These are phyloP conservation scores for Apolygus lucorum DNA, from an alignment of 1,140 invertebrate species.

Conservation along the genomic window DNA sequence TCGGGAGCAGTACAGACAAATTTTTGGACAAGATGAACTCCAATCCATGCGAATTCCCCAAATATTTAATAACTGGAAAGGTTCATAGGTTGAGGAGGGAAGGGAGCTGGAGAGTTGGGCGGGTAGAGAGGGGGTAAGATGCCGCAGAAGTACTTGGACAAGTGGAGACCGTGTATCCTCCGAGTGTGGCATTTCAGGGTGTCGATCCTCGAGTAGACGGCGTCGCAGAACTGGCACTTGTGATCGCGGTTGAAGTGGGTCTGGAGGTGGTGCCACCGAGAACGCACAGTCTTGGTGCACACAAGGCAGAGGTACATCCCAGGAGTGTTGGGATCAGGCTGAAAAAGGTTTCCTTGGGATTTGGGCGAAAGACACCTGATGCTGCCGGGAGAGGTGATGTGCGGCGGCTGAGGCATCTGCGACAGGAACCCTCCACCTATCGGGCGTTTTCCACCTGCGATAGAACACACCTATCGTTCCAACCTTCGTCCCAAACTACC, in stretches of 20 bases:
- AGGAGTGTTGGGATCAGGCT: constrained; percentile 28
- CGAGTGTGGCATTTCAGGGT: constrained; percentile 39
- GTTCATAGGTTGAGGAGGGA: background rate
- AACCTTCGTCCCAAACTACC: background rate
- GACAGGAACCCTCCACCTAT: background rate
- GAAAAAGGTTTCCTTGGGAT: constrained; percentile 14
- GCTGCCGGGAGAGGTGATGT: background rate
- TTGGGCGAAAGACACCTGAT: background rate
- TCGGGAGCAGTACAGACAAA: no score
- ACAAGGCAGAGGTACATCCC: constrained; percentile 49
- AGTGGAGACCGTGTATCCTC: constrained; percentile 29
- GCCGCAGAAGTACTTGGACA: constrained; percentile 29
- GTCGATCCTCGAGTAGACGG: constrained; percentile 76
- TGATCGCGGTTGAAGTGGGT: constrained; percentile 68
- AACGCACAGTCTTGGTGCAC: constrained; percentile 75
- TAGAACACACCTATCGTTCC: constrained; percentile 2
- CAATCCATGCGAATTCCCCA: no score
- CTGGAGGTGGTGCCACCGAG: constrained; percentile 78
- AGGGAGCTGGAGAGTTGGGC: background rate
- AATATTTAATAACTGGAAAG: constrained; percentile 1
- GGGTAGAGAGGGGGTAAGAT: constrained; percentile 7
- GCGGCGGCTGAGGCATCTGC: background rate
- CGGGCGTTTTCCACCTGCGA: background rate
- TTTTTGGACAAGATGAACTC: no score
- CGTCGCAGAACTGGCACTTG: constrained; percentile 70